These are phyloP conservation scores for Trissoscelio sp. DNA, from an alignment of 2,888 invertebrate species.

Conservation along the genomic window DNA sequence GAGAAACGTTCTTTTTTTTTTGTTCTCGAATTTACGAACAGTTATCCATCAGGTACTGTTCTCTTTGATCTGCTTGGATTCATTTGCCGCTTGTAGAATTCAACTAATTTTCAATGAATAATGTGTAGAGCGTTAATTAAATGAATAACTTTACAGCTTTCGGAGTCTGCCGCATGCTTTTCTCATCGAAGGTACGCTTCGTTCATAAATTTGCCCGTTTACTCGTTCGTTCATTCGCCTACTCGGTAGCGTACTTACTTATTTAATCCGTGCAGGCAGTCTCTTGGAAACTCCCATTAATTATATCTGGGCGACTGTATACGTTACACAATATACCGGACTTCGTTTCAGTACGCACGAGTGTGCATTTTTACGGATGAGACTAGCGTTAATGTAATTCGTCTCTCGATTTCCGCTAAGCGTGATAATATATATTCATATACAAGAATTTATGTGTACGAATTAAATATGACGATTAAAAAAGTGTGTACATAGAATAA, in stretches of 20 bases:
- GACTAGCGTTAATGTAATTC: slow-evolving; percentile 63
- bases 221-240: slow-evolving; percentile 63
- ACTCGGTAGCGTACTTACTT: slow-evolving; percentile 62
- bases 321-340: slow-evolving; percentile 65
- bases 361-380: slow-evolving; percentile 68
- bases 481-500: too few species aligned
- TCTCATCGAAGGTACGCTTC: slow-evolving; percentile 65
- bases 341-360: slow-evolving; percentile 66
- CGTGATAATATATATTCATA: slow-evolving; percentile 58
- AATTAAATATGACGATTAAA: slow-evolving; percentile 30
- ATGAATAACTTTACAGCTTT: slow-evolving; percentile 69
- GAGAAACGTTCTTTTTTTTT: too few species aligned
- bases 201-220: slow-evolving; percentile 68
- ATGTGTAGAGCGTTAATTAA: slow-evolving; percentile 70
- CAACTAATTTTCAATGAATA: slow-evolving; percentile 69
- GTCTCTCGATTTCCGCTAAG: slow-evolving; percentile 66
- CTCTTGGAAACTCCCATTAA: slow-evolving; percentile 68
- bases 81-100: slow-evolving; percentile 53
- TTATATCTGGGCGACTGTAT: slow-evolving; percentile 62
- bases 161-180: slow-evolving; percentile 64
- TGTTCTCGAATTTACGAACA: slow-evolving; percentile 26
- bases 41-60: slow-evolving; percentile 47
- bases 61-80: slow-evolving; percentile 61
- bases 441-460: slow-evolving; percentile 36
- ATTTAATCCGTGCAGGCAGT: slow-evolving; percentile 66